Evolutionary conservation across 2,888 invertebrate species (phyloP).

Genomic region (Oscheius myriophilus): DNA sequence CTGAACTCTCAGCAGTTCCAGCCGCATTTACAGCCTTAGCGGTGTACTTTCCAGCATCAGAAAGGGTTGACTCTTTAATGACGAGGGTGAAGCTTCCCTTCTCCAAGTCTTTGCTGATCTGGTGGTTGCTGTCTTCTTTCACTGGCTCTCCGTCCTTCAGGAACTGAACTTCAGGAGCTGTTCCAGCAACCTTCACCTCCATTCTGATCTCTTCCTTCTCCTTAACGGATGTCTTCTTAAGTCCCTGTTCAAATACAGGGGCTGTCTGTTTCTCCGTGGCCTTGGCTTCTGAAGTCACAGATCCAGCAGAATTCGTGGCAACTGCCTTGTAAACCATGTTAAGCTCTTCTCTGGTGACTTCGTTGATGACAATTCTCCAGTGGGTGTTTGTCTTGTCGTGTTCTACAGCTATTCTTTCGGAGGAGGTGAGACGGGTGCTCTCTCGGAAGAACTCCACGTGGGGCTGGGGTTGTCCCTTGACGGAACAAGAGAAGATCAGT

Average conservation of each 20-base stretch:
- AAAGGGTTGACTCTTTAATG: conserved; percentile 45
- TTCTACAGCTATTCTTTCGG: conserved; percentile 55
- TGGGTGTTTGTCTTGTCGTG: conserved; percentile 67
- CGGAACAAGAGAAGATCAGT: conserved; percentile 67
- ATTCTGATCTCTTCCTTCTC: conserved; percentile 77
- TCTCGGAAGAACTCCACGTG: conserved; percentile 67
- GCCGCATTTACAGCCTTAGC: conserved; percentile 54
- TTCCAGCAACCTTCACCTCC: conserved; percentile 84
- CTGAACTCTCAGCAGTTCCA: conserved; percentile 47
- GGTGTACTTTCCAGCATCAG: conserved; percentile 54
- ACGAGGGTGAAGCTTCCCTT: conserved; percentile 76
- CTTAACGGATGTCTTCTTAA: conserved; percentile 78
- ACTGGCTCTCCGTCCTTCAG: conserved; percentile 80
- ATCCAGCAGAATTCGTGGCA: conserved; percentile 79
- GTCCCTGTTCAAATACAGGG: conserved; percentile 78
- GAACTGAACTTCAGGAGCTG: conserved; percentile 89
- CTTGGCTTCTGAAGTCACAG: conserved; percentile 62
- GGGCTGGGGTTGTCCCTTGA: conserved; percentile 66
- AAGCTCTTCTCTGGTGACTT: conserved; percentile 40
- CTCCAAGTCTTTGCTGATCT: conserved; percentile 43
- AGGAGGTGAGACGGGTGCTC: conserved; percentile 46
- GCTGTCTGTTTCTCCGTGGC: conserved; percentile 40
- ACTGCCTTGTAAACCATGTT: conserved; percentile 75
- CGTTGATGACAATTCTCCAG: conserved; percentile 72
- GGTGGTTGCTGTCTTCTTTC: conserved; percentile 73